Evolutionary conservation across 23 tunicate genomes (phyloP), one percentile per base, ranked within the genome.

Genomic region (Ascidia mentula): DNA sequence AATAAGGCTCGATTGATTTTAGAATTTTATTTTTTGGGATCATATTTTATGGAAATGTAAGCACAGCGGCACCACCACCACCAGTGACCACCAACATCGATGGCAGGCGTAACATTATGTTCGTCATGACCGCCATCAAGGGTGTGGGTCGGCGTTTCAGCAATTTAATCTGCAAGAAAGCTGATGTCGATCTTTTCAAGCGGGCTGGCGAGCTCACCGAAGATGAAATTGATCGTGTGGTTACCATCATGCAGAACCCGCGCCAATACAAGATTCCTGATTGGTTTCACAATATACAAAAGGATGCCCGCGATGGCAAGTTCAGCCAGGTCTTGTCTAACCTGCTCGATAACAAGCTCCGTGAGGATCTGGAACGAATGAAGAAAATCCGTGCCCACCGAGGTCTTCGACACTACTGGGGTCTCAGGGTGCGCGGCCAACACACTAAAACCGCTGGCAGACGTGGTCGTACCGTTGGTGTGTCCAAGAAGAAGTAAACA

Each of bases 401-500:
- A 37, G 95, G 95, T 86, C 84, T 89, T 28, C 87, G 95, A 32
- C 95, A 89, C 40, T 85, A 82, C 73, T 89, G 95, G 95, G 86
- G 89, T 36, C 89, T 85, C 59, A 82, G 95, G 37, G 95, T 89
- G 72, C 69, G 95, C 26, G 95, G 95, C 31, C 95, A 89, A 72
- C 95, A 89, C 78, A 89, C 95, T 0, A 89, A 89, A 65, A 91
- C 97, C 71, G 91, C 99, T 40, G 99, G 99, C 69, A 89, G 99
- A 31, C 99, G 99, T 86, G 99, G 99, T 45, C 92, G 99, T 46
- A 95, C 99, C 46, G 99, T 95, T 82, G 99, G 99, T 95, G 99
- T 95, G 78, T 95, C 99, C 34, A 95, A 95, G 97, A 95, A 95
- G 89, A 95, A 95, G 89, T 95, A 95, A 90, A 76, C 34, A 53